Percentiles rank a stretch among this genome's conserved stretches.
Evolutionary conservation across 30 jellyfish, hydroid and myxozoan genomes (phyloP).

Genomic region (Haliclystus octoradiatus): DNA sequence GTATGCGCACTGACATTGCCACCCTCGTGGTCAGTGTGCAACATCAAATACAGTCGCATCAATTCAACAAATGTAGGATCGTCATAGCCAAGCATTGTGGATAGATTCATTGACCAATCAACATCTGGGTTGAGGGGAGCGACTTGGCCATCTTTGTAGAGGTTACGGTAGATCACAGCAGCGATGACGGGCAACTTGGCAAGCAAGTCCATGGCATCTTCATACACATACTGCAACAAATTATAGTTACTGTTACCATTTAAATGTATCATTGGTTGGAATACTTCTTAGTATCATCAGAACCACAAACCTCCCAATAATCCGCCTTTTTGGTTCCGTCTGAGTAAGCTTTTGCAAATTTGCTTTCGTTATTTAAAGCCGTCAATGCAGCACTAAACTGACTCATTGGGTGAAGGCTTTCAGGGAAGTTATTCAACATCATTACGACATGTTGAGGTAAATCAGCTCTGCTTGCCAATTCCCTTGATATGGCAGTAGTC

Average conservation of each 20-base stretch:
- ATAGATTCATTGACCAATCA: conserved; percentile 81
- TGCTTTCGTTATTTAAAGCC: conserved; percentile 90
- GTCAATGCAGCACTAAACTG: conserved; percentile 94
- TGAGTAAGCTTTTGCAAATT: conserved; percentile 85
- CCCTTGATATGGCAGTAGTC: conserved; percentile 77
- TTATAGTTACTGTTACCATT: no score
- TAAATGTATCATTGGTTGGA: no score
- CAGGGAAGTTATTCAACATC: conserved; percentile 95
- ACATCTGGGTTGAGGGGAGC: conserved; percentile 69
- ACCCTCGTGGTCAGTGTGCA: conserved; percentile 99
- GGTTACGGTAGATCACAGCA: conserved; percentile 75
- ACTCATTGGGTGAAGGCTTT: conserved; percentile 96
- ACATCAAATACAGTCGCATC: conserved; percentile 81
- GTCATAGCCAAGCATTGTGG: conserved; percentile 68
- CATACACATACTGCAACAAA: conserved; percentile 60
- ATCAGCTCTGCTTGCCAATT: conserved; percentile 97
- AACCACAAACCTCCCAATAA: conserved; percentile 99
- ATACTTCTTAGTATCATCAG: no score
- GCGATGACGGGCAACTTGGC: conserved; percentile 95
- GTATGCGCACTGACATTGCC: conserved; percentile 99
- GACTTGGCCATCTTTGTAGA: conserved; percentile 83
- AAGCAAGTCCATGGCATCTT: conserved; percentile 88
- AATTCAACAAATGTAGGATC: conserved; percentile 55
- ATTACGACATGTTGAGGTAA: conserved; percentile 89
- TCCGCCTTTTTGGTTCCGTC: conserved; percentile 82